phyloP scores from a whole-genome alignment of 2,797 vertebrate species.

The Coccyzus lansbergi region DNA sequence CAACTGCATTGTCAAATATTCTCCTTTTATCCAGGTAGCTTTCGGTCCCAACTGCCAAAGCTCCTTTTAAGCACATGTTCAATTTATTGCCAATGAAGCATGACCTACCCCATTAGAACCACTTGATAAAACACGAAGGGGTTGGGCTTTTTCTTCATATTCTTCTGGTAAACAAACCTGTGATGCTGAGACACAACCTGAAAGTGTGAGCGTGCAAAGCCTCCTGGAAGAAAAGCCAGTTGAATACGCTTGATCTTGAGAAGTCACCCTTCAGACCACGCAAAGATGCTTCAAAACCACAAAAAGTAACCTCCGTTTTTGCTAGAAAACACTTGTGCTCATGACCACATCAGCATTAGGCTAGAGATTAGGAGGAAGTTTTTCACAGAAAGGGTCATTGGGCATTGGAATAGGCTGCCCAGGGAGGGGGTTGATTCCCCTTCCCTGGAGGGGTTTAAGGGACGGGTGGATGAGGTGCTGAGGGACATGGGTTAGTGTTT shows the following conservation, averaged over 20 bases:
- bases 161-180: background rate
- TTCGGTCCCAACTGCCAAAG: background rate
- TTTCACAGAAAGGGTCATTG: too few species aligned
- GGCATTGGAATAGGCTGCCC: too few species aligned
- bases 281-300: background rate
- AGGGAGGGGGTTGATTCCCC: too few species aligned
- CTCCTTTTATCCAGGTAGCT: background rate
- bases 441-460: too few species aligned
- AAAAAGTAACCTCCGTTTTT: fast-evolving
- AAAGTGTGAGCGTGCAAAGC: fast-evolving
- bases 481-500: too few species aligned
- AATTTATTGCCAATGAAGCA: background rate
- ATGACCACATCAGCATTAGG: fast-evolving
- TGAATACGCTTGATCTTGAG: fast-evolving
- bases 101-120: background rate
- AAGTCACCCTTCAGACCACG: background rate
- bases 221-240: background rate
- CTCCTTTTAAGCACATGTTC: background rate
- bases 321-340: fast-evolving
- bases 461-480: too few species aligned
- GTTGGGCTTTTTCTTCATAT: background rate
- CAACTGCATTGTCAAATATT: background rate
- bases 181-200: background rate
- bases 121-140: background rate
- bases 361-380: too few species aligned